Percentiles rank a stretch among this genome's conserved stretches.
Evolutionary conservation across 2,797 vertebrate genomes (phyloP).

Genomic region (Sciurus vulgaris): DNA sequence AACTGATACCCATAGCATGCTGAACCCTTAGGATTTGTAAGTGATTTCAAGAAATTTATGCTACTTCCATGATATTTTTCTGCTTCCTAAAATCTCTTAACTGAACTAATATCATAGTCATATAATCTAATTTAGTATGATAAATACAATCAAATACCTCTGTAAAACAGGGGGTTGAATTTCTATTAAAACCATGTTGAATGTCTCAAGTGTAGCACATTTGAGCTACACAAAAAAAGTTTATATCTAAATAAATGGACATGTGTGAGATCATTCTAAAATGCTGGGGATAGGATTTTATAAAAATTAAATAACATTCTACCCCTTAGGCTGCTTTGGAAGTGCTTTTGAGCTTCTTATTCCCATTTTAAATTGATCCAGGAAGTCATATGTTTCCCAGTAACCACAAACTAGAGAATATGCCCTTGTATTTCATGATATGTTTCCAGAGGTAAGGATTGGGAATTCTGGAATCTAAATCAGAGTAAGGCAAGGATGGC

Average conservation of each 20-base stretch:
- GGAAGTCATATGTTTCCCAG: not conserved
- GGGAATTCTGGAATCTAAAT: not conserved
- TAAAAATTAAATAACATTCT: not conserved
- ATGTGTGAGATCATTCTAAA: not conserved
- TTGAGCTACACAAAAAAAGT: not conserved
- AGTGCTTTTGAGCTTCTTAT: not conserved
- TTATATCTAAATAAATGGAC: not conserved
- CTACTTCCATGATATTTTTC: not conserved
- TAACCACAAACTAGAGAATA: not conserved
- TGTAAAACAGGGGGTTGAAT: not conserved
- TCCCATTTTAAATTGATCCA: not conserved
- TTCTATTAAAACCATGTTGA: not conserved
- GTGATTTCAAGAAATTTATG: not conserved
- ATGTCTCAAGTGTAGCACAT: not conserved
- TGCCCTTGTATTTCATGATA: not conserved
- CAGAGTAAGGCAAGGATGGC: not conserved
- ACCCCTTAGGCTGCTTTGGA: fast-evolving
- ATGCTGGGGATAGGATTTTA: not conserved
- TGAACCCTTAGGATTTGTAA: not conserved
- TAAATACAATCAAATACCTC: not conserved
- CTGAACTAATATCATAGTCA: not conserved
- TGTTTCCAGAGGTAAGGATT: fast-evolving
- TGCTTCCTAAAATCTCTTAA: not conserved
- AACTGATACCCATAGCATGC: not conserved
- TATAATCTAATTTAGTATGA: not conserved